Base-by-base conservation (phyloP, 2,113 vertebrate species). In the Megaceryle torquata region DNA sequence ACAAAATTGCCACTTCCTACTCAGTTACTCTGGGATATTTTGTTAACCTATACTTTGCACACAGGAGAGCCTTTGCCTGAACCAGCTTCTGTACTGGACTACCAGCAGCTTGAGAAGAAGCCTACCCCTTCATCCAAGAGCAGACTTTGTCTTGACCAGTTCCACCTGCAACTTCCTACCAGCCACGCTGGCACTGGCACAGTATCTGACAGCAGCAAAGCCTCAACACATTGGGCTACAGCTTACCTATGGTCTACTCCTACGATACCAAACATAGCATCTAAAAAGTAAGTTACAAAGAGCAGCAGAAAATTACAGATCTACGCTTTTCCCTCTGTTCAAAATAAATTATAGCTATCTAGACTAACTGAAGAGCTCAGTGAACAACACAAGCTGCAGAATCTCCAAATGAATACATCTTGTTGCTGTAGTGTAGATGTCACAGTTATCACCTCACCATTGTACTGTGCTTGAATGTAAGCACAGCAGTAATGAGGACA, bases 21-120 rank as follows among this genome's bases (percentile, higher is more conserved):
- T 77, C 76, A 46, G 89, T 91, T 77, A 39, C 78, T 92, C 80
- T 74, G 83, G 21, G 70, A 11, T 70, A 59, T 85, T 96, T 95
- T 77, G 51, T 69, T 75, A 82, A 68, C 80, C 85, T 72, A 65
- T n/a, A 53, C 92, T 92, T 54, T 95, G 70, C 61, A 87, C 29
- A 48, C 14, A 59, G 64, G 59, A 57, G 46, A 35, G 39, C 1
- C n/a, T 78, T 86, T 80, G 48, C 22, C 64, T 2, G 18, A 84
- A 22, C 9, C n/a, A 77, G 64, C 6, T 88, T 87, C 57, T 26
- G 10, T 35, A 8, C 5, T 8, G 29, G 17, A n/a, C 33, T 46
- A 60, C 16, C 37, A 77, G 71, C 17, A 77, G 31, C n/a, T 17
- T 48, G 61, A 56, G 39, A 37, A 79, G 57, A 37, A 56, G 28